Base-by-base conservation (phyloP, 2,113 vertebrate genomes). In the Ochotona princeps region DNA sequence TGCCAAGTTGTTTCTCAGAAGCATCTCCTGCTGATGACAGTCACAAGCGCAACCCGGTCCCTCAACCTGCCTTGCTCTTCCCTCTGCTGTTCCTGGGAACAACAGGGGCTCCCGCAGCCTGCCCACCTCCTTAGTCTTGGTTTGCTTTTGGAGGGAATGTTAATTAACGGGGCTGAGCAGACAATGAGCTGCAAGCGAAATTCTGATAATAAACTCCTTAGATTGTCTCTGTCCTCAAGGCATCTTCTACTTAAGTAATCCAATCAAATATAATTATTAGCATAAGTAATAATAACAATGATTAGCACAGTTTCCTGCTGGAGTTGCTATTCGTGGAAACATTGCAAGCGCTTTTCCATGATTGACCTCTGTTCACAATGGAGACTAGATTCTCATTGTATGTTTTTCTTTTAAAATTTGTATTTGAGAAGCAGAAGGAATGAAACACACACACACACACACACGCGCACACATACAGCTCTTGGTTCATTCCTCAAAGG, bases 241-340 rank as follows among this genome's bases (percentile, higher is more conserved):
- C 76, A 84, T 51, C 76, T 35, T 91, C 57, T 74, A 18, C 72
- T 88, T 86, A 76, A 95, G 74, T 44, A 44, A 61, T 83, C 63
- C 92, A 83, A 94, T 73, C 25, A 28, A 95, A 90, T 83, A 49
- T 93, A 65, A 90, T 95, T 93, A 97, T 95, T 94, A 96, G 80
- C 95, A 90, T 74, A 90, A 93, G 26, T 67, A 90, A 87, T 87
- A 89, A 94, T 90, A 81, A 91, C 76, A 72, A 87, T 79, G 82
- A 89, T 87, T 86, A 92, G 54, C 79, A 61, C 35, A 35, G 30
- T 89, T 95, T 81, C 80, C 49, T 75, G 17, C 57, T 74, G 90
- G 18, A 30, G 67, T 74, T 92, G 25, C 79, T 92, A 60, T 88
- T 92, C 89, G 65, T 49, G 82, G 92, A 85, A 88, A 93, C 93